phyloP scores from a whole-genome alignment of 1,140 invertebrate genomes.

The Drosophila melanogaster region Release_6_plus_ISO1_MT NC_004354.4:16854001-16854500 shows the following conservation, averaged over 20 bases:
- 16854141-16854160: conserved; percentile 36
- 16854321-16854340: conserved; percentile 9
- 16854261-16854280: conserved; percentile 19
- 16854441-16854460: background rate
- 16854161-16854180: conserved; percentile 31
- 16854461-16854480: background rate
- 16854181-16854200: conserved; percentile 72
- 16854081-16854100: conserved; percentile 40
- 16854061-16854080: conserved; percentile 1
- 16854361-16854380: conserved; percentile 1
- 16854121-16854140: conserved; percentile 67
- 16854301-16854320: conserved; percentile 66
- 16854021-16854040: background rate
- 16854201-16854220: conserved; percentile 79
- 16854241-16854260: conserved; percentile 43
- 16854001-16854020: background rate
- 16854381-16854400: conserved; percentile 3
- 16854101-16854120: conserved; percentile 30
- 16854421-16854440: background rate
- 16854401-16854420: background rate
- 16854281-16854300: conserved; percentile 48
- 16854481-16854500: background rate
- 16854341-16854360: conserved; percentile 5
- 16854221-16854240: conserved; percentile 67
- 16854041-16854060: conserved; percentile 1